Base-by-base conservation (phyloP, 2,113 vertebrate genomes). In the Otus sunia region DNA sequence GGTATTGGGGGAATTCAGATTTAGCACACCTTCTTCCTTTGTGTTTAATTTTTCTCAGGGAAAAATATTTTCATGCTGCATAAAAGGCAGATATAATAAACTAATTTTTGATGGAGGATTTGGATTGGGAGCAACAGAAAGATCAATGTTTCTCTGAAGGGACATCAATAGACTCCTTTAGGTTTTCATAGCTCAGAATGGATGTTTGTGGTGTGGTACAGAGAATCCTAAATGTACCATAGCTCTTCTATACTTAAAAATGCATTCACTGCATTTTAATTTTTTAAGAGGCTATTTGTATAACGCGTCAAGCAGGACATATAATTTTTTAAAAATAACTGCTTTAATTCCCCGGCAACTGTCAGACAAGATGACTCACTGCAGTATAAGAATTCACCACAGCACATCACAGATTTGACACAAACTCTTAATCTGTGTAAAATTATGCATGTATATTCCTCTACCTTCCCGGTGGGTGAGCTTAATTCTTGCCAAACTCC, bases 211-310 rank as follows among this genome's bases (percentile, higher is more conserved):
- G 84, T 79, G 64, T 75, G 81, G 78, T 53, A 60, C 12, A 2
- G 76, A 77, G 73, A 82, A 94, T 97, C 92, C 83, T 93, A 92
- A 97, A 96, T 92, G 94, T 88, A 52, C 82, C 59, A 6, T 95
- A 84, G 91, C 92, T 96, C 88, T 96, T 88, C 88, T 73, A 15
- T 85, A 72, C 91, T 97, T 96, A 95, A 95, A 94, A 94, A 95
- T 94, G 60, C 83, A 93, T 86, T 90, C 90, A 58, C 88, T 94
- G 82, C 29, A 5, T 86, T 95, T 96, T 93, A 92, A 95, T 96
- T 96, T 97, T 95, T 94, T 93, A 94, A 97, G 93, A 96, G 94
- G 93, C 89, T 96, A 93, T 97, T 94, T 97, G 90, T 97, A 94
- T 91, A 89, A 91, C n/a, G 16, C 29, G 84, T 96, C 95, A 96